Conservation (phyloP, 2,113 vertebrate genomes). For the Pterocles orientalis region DNA sequence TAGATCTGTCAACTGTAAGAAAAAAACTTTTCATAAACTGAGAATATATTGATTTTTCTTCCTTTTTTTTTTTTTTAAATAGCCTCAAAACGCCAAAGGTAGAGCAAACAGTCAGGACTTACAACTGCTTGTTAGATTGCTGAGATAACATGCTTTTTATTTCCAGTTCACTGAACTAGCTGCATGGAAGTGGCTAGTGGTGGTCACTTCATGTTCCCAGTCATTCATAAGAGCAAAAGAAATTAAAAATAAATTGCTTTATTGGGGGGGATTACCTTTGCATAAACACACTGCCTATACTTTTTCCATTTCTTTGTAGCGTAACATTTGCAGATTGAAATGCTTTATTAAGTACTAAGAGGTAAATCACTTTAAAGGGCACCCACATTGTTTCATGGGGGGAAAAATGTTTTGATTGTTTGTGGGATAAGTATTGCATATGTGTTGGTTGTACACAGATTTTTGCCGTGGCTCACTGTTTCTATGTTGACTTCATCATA, state of each 20-base stretch:
- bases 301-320: constrained; percentile 12
- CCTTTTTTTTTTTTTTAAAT: background rate
- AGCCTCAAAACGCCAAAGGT: constrained; percentile 71
- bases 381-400: constrained; percentile 27
- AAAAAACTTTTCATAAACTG: constrained; percentile 52
- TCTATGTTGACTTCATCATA: constrained; percentile 64
- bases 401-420: background rate
- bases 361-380: constrained; percentile 45
- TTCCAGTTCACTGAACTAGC: background rate
- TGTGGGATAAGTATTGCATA: constrained; percentile 55
- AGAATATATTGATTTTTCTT: constrained; percentile 46
- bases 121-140: background rate
- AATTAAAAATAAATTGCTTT: background rate
- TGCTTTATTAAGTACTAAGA: constrained; percentile 13
- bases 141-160: background rate
- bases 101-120: constrained; percentile 14
- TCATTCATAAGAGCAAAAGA: background rate
- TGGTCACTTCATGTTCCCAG: background rate
- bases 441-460: constrained; percentile 63
- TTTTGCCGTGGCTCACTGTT: constrained; percentile 74
- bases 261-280: background rate
- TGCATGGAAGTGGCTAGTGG: background rate
- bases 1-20: constrained; percentile 61
- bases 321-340: no score
- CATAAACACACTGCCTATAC: constrained; percentile 9